Conservation (phyloP, 2,888 invertebrate species). For the Troides helena region DNA sequence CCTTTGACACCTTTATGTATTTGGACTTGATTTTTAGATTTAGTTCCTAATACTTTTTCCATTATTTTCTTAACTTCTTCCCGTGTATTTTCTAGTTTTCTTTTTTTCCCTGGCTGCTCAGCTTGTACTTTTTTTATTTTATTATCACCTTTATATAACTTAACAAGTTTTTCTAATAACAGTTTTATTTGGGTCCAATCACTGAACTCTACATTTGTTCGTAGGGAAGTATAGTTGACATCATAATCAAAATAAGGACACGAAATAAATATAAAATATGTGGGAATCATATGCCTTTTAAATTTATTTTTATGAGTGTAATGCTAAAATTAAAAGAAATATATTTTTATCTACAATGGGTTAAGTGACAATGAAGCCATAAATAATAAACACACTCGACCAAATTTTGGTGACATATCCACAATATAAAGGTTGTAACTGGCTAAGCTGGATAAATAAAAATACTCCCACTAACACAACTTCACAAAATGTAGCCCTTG, state of each 20-base stretch:
- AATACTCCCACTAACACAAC: no score
- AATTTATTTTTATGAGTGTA: conserved; percentile 33
- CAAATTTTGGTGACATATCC: no score
- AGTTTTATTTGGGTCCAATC: conserved; percentile 68
- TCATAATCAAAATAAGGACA: conserved; percentile 80
- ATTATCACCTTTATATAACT: conserved; percentile 55
- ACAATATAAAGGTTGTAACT: no score
- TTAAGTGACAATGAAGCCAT: no score
- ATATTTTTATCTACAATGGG: neutral
- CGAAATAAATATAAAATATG: conserved; percentile 78
- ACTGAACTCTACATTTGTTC: conserved; percentile 78
- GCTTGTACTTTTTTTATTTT: conserved; percentile 42
- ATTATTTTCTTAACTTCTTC: conserved; percentile 67
- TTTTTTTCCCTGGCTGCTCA: conserved; percentile 32
- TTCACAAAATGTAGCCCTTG: no score
- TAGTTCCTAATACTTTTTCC: conserved; percentile 60
- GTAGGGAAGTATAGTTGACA: conserved; percentile 65
- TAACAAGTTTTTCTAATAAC: conserved; percentile 55
- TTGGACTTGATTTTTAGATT: conserved; percentile 50
- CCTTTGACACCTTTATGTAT: conserved; percentile 70
- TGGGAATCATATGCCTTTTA: conserved; percentile 44
- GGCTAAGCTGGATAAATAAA: no score
- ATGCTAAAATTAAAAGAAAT: conserved; percentile 10
- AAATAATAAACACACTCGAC: no score
- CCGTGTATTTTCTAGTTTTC: conserved; percentile 40